Evolutionary conservation across 64 coral and sea anemone genomes (phyloP).

Genomic region (Stichodactyla mertensii): DNA sequence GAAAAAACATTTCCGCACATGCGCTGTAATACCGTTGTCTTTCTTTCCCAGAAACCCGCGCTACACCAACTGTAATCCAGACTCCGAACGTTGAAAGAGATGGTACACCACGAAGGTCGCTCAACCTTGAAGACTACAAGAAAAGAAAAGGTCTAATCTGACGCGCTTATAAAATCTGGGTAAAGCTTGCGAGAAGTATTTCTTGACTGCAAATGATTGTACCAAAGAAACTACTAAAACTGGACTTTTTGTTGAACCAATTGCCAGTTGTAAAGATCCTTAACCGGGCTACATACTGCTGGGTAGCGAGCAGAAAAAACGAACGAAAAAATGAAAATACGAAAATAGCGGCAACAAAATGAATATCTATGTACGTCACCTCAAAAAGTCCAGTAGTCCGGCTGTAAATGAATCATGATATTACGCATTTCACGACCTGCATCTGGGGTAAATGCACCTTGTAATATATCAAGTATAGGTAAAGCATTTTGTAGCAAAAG

Average conservation of each 20-base stretch:
- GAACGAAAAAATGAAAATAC: too few species aligned
- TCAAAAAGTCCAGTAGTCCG: too few species aligned
- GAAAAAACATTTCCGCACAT: too few species aligned
- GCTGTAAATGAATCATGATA: too few species aligned
- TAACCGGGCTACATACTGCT: not conserved
- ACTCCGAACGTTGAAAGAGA: conserved; percentile 54
- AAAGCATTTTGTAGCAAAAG: too few species aligned
- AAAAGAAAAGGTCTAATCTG: conserved; percentile 92
- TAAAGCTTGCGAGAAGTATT: not conserved
- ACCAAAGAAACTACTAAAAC: not conserved
- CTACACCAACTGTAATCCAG: conserved; percentile 55
- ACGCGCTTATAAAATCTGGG: not conserved
- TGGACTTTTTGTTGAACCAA: not conserved
- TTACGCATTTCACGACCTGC: too few species aligned
- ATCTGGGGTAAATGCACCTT: too few species aligned
- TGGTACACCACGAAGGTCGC: conserved; percentile 76
- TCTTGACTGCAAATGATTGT: not conserved
- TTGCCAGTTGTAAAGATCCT: not conserved
- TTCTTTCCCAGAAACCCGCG: conserved; percentile 24
- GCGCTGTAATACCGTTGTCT: too few species aligned
- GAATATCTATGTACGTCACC: too few species aligned
- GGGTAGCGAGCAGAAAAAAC: not conserved
- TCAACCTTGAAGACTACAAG: conserved; percentile 99
- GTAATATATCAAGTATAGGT: too few species aligned
- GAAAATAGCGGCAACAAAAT: too few species aligned